phyloP scores from a whole-genome alignment of 2,797 vertebrate species.

The Oryzias dopingdopingensis region DNA sequence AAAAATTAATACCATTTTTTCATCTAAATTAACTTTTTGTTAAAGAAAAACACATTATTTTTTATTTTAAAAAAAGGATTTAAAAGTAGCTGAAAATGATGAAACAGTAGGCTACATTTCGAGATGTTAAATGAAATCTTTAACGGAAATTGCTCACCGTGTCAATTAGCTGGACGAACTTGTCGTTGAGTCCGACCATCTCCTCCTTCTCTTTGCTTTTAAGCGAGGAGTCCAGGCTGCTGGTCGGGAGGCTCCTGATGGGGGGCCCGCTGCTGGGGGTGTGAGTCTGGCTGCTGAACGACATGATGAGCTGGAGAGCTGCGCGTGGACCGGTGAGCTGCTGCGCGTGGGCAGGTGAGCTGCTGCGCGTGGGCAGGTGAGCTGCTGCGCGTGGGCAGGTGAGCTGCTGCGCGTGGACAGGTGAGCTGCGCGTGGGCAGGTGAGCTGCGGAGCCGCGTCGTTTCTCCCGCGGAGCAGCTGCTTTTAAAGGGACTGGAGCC shows the following conservation, averaged over 20 bases:
- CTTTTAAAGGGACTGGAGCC: conserved; percentile 48
- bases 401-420: background rate
- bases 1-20: too few relatives aligned
- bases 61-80: too few relatives aligned
- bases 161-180: conserved; percentile 71
- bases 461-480: conserved; percentile 8
- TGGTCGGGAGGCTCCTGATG: conserved; percentile 7
- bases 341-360: conserved; percentile 9
- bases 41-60: too few relatives aligned
- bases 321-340: too few relatives aligned
- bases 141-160: conserved; percentile 51
- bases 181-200: conserved; percentile 75
- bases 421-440: background rate
- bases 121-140: too few relatives aligned
- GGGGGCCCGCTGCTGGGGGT: background rate
- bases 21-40: too few relatives aligned
- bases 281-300: conserved; percentile 67
- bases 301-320: conserved; percentile 27
- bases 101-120: too few relatives aligned
- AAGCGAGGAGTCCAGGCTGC: conserved; percentile 26
- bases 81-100: too few relatives aligned
- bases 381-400: too few relatives aligned
- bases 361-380: background rate
- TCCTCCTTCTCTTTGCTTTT: conserved; percentile 68
- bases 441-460: background rate